Evolutionary conservation across 2,888 invertebrate species (phyloP).

Genomic region (Netelia melanura): DNA sequence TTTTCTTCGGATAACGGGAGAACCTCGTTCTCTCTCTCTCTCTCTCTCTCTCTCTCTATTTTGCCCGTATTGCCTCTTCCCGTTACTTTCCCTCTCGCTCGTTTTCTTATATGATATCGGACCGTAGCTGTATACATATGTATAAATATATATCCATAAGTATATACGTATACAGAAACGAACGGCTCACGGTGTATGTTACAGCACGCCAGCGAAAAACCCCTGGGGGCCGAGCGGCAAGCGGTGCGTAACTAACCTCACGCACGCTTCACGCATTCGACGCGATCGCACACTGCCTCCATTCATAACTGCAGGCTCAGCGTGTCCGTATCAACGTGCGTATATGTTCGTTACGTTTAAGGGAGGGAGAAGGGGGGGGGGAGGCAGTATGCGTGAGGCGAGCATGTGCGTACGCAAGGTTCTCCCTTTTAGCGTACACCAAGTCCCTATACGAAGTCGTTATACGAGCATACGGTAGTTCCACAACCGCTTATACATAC

Average conservation of each 20-base stretch:
- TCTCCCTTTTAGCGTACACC: conserved; percentile 58
- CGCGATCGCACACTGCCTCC: conserved; percentile 81
- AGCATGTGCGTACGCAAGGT: conserved; percentile 44
- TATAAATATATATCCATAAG: conserved; percentile 17
- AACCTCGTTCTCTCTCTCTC: conserved; percentile 56
- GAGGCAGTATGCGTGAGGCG: conserved; percentile 24
- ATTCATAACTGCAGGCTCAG: conserved; percentile 78
- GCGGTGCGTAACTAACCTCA: conserved; percentile 84
- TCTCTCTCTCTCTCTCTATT: not conserved
- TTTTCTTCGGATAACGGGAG: conserved; percentile 70
- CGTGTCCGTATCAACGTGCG: conserved; percentile 44
- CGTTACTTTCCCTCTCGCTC: conserved; percentile 50
- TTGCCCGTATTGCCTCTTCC: conserved; percentile 17
- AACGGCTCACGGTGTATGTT: conserved; percentile 64
- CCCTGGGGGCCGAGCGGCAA: conserved; percentile 79
- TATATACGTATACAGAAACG: conserved; percentile 25
- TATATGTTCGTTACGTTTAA: conserved; percentile 17
- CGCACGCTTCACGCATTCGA: conserved; percentile 81
- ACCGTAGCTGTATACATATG: conserved; percentile 28
- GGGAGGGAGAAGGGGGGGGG: not conserved
- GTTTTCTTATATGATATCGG: conserved; percentile 44
- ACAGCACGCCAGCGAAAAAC: conserved; percentile 69
- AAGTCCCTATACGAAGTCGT: conserved; percentile 57
- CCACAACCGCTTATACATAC: conserved; percentile 12
- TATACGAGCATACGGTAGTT: not conserved